Evolutionary conservation across 2,888 invertebrate species (phyloP).

Genomic region (Heliconius ismenius): DNA sequence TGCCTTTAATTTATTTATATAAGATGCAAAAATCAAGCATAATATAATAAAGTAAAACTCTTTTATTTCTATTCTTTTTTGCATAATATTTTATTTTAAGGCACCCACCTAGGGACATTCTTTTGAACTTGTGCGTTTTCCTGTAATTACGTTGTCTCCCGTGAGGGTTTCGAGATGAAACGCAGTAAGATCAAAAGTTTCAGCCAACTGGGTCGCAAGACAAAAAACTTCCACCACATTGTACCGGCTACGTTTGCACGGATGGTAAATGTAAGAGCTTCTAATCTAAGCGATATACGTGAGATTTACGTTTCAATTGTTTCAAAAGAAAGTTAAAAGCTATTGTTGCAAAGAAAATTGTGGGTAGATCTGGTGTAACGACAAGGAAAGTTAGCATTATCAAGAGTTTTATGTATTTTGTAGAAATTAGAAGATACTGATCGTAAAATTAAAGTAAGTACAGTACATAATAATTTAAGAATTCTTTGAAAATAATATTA

Average conservation of each 20-base stretch:
- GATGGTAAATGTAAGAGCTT: conserved; percentile 18
- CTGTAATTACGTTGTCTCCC: conserved; percentile 25
- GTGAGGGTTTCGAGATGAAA: conserved; percentile 8
- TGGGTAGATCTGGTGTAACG: background rate
- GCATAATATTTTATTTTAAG: background rate
- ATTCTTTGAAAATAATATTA: background rate
- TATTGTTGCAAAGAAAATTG: conserved; percentile 8
- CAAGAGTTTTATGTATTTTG: background rate
- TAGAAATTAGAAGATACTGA: background rate
- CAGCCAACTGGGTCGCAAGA: conserved; percentile 30
- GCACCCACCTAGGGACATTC: background rate
- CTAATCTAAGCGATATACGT: conserved; percentile 7
- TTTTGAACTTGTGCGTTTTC: conserved; percentile 25
- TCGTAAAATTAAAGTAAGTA: background rate
- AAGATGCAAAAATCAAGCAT: too few species aligned
- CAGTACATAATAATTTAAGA: too few species aligned
- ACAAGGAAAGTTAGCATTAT: background rate
- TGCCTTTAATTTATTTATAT: background rate
- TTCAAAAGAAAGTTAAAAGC: background rate
- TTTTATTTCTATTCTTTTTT: background rate
- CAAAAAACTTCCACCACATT: conserved; percentile 30
- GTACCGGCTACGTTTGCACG: conserved; percentile 20
- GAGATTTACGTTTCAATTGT: conserved; percentile 14
- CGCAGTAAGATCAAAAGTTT: conserved; percentile 32
- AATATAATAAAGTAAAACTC: background rate